Evolutionary conservation across 2,113 vertebrate species (phyloP).

Genomic region (Budorcas taxicolor): DNA sequence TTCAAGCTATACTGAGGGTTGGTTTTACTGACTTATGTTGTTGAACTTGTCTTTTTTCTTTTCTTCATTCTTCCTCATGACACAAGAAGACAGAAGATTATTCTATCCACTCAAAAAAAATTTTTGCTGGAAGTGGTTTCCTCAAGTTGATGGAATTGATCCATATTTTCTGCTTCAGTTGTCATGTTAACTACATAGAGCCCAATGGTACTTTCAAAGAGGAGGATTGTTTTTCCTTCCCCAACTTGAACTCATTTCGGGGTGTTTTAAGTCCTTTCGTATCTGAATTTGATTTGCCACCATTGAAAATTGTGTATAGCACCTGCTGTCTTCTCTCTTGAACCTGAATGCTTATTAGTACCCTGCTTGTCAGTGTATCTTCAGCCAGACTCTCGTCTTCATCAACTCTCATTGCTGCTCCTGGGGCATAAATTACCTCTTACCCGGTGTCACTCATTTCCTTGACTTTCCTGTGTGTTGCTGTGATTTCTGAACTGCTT

Average conservation of each 20-base stretch:
- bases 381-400: background rate
- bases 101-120: background rate
- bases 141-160: background rate
- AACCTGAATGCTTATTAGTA: background rate
- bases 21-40: background rate
- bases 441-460: background rate
- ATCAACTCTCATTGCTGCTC: background rate
- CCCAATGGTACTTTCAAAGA: background rate
- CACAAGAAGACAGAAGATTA: background rate
- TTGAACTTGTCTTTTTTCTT: background rate
- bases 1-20: background rate
- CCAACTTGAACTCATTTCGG: background rate
- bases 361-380: background rate
- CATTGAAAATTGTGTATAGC: background rate
- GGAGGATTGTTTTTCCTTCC: background rate
- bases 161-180: background rate
- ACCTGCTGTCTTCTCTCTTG: background rate
- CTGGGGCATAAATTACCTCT: background rate
- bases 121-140: background rate
- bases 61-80: background rate
- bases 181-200: background rate
- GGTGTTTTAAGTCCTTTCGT: background rate
- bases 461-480: constrained; percentile 68
- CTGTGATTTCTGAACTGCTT: constrained; percentile 89
- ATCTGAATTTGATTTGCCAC: constrained; percentile 11